phyloP scores from a whole-genome alignment of 1,140 invertebrate species.

The Chionoecetes opilio region DNA sequence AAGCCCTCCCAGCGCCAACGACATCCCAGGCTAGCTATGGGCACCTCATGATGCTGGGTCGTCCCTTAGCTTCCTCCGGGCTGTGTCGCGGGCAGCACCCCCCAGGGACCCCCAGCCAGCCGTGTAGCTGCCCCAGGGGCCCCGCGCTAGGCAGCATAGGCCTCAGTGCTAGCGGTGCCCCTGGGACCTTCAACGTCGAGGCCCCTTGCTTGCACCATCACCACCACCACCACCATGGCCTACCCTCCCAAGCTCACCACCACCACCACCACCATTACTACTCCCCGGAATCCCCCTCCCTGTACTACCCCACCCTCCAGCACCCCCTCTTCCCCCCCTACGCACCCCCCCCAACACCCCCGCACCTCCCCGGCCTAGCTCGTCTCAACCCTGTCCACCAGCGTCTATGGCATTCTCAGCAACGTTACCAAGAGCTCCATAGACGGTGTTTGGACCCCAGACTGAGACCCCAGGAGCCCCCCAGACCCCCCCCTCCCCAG shows the following conservation, averaged over 20 bases:
- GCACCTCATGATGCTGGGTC: neutral
- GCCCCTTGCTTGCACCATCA: constrained; percentile 70
- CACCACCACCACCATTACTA: constrained; percentile 81
- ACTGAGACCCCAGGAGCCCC: constrained; percentile 63
- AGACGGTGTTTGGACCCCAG: constrained; percentile 78
- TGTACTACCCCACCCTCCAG: constrained; percentile 69
- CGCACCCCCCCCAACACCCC: constrained; percentile 72
- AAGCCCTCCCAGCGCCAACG: neutral
- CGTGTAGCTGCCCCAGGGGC: constrained; percentile 59
- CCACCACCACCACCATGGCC: constrained; percentile 77
- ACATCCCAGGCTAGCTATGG: neutral
- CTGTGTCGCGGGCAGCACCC: constrained; percentile 62
- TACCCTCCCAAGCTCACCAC: constrained; percentile 80
- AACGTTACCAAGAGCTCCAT: constrained; percentile 77
- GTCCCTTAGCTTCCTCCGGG: constrained; percentile 33
- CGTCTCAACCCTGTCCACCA: constrained; percentile 77
- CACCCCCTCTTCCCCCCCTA: constrained; percentile 71
- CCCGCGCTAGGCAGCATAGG: constrained; percentile 69
- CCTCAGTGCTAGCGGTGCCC: constrained; percentile 62
- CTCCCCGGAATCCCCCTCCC: constrained; percentile 72
- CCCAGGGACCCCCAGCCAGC: neutral
- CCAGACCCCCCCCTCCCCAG: constrained; percentile 67
- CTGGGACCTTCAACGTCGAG: constrained; percentile 57
- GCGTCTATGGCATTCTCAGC: constrained; percentile 79
- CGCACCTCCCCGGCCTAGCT: constrained; percentile 72